phyloP scores from a whole-genome alignment of 2,797 vertebrate genomes.

The Tapirus indicus region DNA sequence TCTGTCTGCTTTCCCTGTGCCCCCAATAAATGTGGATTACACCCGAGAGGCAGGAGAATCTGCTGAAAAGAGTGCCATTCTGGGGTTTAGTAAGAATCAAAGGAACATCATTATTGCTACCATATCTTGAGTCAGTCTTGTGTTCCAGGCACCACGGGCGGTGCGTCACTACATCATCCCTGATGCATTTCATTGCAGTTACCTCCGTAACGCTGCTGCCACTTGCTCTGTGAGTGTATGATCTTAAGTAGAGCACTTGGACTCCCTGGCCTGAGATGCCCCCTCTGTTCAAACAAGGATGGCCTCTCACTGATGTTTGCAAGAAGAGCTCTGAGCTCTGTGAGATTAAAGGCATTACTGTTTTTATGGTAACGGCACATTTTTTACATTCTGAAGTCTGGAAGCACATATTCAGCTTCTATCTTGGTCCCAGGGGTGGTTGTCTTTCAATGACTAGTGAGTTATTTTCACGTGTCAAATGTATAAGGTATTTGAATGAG shows the following conservation, averaged over 20 bases:
- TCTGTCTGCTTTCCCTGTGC: not conserved
- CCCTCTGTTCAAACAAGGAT: not conserved
- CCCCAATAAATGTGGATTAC: not conserved
- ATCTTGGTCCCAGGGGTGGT: not conserved
- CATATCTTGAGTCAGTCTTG: not conserved
- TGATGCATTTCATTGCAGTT: not conserved
- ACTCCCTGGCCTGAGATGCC: not conserved
- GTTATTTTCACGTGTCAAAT: not conserved
- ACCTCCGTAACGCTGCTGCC: not conserved
- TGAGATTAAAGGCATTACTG: not conserved
- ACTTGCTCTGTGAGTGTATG: not conserved
- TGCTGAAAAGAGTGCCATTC: not conserved
- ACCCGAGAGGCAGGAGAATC: not conserved
- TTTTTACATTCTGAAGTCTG: constrained; percentile 35
- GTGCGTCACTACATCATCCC: not conserved
- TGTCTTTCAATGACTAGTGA: not conserved
- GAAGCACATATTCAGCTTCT: not conserved
- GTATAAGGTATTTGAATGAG: not conserved
- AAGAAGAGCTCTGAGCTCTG: not conserved
- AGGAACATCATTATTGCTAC: not conserved
- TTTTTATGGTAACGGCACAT: constrained; percentile 29
- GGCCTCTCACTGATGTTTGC: not conserved
- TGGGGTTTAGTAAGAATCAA: not conserved
- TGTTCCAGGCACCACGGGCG: not conserved
- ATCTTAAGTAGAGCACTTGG: not conserved